Percentiles rank a stretch among this genome's conserved stretches.
phyloP scores from a whole-genome alignment of 2,888 invertebrate genomes.

The Stomorhina lunata region DNA sequence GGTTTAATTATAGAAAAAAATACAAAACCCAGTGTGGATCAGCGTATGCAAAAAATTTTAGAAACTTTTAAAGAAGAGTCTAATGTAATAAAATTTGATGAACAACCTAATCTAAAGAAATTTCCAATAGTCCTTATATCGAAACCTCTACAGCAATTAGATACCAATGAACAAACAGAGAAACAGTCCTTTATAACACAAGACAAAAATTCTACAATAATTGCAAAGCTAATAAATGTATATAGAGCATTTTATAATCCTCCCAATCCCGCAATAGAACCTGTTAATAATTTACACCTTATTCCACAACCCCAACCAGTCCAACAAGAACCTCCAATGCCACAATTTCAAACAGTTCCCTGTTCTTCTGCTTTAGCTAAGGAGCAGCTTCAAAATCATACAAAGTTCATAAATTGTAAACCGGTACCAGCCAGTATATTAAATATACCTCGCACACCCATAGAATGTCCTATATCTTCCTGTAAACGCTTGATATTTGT shows the following conservation, averaged over 20 bases:
- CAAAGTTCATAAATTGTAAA: conserved; percentile 37
- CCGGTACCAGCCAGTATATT: conserved; percentile 56
- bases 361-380: conserved; percentile 55
- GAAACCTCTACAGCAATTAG: neutral
- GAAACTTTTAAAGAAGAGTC: conserved; percentile 66
- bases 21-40: conserved; percentile 54
- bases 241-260: conserved; percentile 60
- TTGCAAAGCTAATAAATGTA: conserved; percentile 51
- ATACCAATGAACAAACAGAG: neutral
- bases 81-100: neutral
- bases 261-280: neutral
- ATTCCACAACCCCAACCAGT: neutral
- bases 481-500: conserved; percentile 73
- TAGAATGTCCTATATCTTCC: conserved; percentile 72
- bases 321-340: conserved; percentile 54
- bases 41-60: conserved; percentile 66
- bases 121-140: neutral
- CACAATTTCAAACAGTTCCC: conserved; percentile 69
- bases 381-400: conserved; percentile 51
- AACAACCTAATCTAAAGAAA: conserved; percentile 19
- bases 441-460: conserved; percentile 71
- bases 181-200: conserved; percentile 1
- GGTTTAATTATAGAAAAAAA: conserved; percentile 32
- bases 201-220: conserved; percentile 3
- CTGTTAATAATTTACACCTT: conserved; percentile 11